Evolutionary conservation across 2,888 invertebrate genomes (phyloP).

Genomic region (Arrhopalites spinosus): DNA sequence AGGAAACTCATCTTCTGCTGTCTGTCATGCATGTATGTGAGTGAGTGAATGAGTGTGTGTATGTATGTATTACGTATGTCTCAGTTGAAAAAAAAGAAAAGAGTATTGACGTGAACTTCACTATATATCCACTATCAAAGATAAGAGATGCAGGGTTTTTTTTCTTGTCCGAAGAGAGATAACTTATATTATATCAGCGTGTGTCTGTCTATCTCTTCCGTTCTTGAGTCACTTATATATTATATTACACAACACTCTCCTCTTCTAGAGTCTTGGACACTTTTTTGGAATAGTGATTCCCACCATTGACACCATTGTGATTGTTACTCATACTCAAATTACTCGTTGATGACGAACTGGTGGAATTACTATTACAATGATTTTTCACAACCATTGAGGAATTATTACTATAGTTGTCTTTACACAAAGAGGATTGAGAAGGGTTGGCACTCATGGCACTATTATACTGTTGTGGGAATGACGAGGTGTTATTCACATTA

Average conservation of each 20-base stretch:
- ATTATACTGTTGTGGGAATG: constrained; percentile 39
- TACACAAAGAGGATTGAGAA: constrained; percentile 37
- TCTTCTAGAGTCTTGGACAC: constrained; percentile 56
- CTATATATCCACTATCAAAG: not conserved
- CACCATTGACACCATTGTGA: constrained; percentile 45
- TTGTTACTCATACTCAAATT: not conserved
- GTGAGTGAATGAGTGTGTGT: constrained; percentile 5
- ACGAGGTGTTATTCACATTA: constrained; percentile 27
- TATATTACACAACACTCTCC: constrained; percentile 56
- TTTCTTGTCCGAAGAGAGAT: not conserved
- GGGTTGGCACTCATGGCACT: constrained; percentile 55
- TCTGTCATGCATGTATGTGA: constrained; percentile 22
- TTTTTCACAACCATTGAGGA: constrained; percentile 47
- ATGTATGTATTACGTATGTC: not conserved
- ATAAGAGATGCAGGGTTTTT: constrained; percentile 19
- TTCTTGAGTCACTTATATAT: constrained; percentile 6
- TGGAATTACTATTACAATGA: constrained; percentile 33
- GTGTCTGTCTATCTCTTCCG: not conserved
- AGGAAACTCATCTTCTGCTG: constrained; percentile 34
- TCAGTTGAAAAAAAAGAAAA: constrained; percentile 3
- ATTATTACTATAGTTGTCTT: constrained; percentile 26
- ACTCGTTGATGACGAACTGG: constrained; percentile 31
- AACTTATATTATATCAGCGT: not conserved
- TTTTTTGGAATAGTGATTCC: constrained; percentile 51
- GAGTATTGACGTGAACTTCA: constrained; percentile 19